Evolutionary conservation across 2,797 vertebrate genomes (phyloP).

Genomic region (Melanogrammus aeglefinus): DNA sequence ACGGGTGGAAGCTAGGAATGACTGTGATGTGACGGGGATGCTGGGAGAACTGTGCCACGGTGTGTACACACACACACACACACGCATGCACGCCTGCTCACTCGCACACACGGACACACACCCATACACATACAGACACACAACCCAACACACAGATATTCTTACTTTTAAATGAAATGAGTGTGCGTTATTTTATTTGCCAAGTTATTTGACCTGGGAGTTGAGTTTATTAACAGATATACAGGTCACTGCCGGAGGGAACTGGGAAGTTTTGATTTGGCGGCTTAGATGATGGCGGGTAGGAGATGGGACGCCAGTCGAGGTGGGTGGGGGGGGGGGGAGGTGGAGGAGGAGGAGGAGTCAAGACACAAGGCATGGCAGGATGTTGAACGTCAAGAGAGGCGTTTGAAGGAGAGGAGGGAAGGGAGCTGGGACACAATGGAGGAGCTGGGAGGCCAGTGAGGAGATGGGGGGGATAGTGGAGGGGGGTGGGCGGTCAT

Average conservation of each 20-base stretch:
- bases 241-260: neutral
- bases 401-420: neutral
- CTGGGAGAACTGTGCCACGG: neutral
- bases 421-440: neutral
- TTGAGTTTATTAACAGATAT: conserved; percentile 5
- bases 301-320: neutral
- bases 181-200: neutral
- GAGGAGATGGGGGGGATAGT: neutral
- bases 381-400: no score
- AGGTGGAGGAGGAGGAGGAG: neutral
- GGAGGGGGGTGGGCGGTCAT: neutral
- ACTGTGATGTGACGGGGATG: neutral
- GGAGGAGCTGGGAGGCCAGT: neutral
- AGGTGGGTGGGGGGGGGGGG: neutral
- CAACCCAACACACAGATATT: neutral
- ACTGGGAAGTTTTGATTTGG: neutral
- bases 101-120: neutral
- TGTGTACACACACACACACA: neutral
- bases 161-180: neutral
- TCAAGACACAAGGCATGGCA: neutral
- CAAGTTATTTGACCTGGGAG: conserved; percentile 2
- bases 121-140: neutral
- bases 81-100: neutral
- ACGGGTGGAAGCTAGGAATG: neutral
- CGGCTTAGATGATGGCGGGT: neutral